Conservation (phyloP, 2,888 invertebrate species). For the Aspidiotus rigidus region DNA sequence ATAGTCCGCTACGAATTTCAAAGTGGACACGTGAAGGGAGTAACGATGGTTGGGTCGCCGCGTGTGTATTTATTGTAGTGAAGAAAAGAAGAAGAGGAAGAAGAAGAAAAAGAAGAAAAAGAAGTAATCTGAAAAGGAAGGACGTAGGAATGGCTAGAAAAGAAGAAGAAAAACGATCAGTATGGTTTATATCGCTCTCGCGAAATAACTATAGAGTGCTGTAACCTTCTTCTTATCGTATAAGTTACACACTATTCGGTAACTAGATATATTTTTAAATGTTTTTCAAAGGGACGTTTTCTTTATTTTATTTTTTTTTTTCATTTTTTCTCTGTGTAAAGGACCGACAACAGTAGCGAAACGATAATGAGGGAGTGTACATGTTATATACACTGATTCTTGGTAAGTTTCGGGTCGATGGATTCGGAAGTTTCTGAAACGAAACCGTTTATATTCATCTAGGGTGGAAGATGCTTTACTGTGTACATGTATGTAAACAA, state of each 20-base stretch:
- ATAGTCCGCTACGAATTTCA: background rate
- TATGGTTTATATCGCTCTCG: background rate
- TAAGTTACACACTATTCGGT: background rate
- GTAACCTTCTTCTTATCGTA: background rate
- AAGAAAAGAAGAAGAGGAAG: too few relatives aligned
- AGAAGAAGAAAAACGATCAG: background rate
- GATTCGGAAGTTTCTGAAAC: conserved; percentile 9
- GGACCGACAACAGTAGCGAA: conserved; percentile 3
- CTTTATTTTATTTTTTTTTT: conserved; percentile 8
- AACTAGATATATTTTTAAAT: conserved; percentile 3
- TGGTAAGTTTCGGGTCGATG: background rate
- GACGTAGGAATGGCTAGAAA: background rate
- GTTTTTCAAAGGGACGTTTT: background rate
- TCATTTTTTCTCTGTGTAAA: conserved; percentile 6
- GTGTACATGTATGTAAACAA: conserved; percentile 24
- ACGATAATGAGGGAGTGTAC: conserved; percentile 16
- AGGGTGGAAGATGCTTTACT: background rate
- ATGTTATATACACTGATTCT: background rate
- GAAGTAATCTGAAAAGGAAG: background rate
- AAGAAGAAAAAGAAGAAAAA: background rate
- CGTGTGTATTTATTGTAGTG: too few relatives aligned
- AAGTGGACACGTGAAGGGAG: too few relatives aligned
- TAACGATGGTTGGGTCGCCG: too few relatives aligned
- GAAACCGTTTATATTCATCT: background rate
- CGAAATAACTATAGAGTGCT: background rate